These are phyloP conservation scores for Triops cancriformis DNA, from an alignment of 1,140 invertebrate genomes.

Conservation along the genomic window DNA sequence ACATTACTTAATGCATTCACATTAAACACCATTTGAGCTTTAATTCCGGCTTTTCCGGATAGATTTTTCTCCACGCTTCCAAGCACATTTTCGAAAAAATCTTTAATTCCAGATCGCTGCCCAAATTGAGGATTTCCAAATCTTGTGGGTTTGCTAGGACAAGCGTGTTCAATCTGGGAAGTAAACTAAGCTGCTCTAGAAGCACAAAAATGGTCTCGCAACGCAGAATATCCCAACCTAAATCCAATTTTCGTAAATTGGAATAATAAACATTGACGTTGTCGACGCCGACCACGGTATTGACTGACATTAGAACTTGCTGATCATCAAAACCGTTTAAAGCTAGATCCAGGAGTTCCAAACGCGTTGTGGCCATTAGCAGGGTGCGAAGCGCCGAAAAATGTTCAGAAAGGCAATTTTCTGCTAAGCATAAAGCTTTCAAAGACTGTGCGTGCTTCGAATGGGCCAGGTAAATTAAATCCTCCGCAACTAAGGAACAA, in stretches of 20 bases:
- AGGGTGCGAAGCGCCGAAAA: background rate
- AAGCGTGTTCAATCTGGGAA: background rate
- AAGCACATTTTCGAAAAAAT: background rate
- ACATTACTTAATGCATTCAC: background rate
- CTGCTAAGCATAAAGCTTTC: conserved; percentile 15
- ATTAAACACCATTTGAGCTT: conserved; percentile 11
- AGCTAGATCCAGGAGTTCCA: conserved; percentile 22
- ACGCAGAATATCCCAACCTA: background rate
- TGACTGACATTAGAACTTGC: conserved; percentile 1
- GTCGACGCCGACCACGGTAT: background rate
- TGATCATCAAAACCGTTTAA: conserved; percentile 23
- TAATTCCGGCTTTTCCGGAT: background rate
- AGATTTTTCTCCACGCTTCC: background rate
- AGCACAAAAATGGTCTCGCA: background rate
- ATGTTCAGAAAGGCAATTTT: conserved; percentile 11
- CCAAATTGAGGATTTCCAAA: background rate
- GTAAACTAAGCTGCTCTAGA: background rate
- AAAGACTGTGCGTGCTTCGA: conserved; percentile 15
- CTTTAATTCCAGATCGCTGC: background rate
- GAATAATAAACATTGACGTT: background rate
- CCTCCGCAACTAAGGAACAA: conserved; percentile 13
- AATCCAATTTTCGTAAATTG: background rate
- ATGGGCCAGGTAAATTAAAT: conserved; percentile 17
- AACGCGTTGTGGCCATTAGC: background rate
- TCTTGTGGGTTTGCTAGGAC: background rate